Evolutionary conservation across 2,888 invertebrate species (phyloP), one percentile per base, ranked within the genome.

Genomic region (Andrena hattorfiana): DNA sequence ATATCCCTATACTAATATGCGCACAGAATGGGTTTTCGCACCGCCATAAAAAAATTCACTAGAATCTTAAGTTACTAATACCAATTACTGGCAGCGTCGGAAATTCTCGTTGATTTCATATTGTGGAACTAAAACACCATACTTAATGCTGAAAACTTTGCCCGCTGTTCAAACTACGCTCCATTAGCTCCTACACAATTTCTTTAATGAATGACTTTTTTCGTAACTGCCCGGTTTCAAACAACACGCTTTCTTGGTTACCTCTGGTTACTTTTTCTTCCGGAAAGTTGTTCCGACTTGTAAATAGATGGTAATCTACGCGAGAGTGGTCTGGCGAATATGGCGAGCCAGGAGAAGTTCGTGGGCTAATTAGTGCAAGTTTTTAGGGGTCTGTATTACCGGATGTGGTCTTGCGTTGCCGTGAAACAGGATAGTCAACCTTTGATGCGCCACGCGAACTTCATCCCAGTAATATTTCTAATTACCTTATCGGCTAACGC

Each of bases 231-330:
- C 56, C 56, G 30, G 6, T 59, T 71, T 77, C 76, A 63, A 49
- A 49, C 20, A 64, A 20, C 16, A 32, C 42, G 23, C 26, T 48
- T 56, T 35, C 63, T 56, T 59, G 51, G 69, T 76, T 76, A 56
- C 23, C 64, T 48, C 64, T 54, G 64, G 63, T 56, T 32, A 20
- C 20, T 26, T 5, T n/a, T 56, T 69, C 20, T 68, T 68, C 26
- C 10, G 54, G 13, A 48, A 69, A 63, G 63, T 63, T 23, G 32
- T 23, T 23, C 48, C 2, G 26, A 70, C 60, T 64, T 76, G 26
- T 64, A 76, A 79, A 74, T 54, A 75, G 68, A 79, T 79, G 49
- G 63, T 75, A 78, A 78, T 75, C 76, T 48, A 13, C 28, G 60
- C 13, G 10, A 64, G 54, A 48, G 48, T 54, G 42, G 30, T n/a